phyloP scores from a whole-genome alignment of 2,113 vertebrate genomes.

The Hemiscyllium ocellatum region DNA sequence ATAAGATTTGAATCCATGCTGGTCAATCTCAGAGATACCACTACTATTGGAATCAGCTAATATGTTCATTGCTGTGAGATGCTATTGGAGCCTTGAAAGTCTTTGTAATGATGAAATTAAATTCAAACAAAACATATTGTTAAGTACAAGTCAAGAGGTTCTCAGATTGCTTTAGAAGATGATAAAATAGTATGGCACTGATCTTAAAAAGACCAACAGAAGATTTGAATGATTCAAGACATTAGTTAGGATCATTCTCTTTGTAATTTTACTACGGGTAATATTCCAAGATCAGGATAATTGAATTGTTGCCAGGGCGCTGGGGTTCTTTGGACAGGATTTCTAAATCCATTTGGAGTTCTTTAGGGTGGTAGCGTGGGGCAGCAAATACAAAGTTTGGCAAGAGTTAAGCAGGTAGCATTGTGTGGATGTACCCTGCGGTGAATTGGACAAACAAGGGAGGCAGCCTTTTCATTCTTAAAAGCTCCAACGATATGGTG shows the following conservation, averaged over 20 bases:
- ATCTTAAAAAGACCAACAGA: background rate
- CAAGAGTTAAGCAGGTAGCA: background rate
- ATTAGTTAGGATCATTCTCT: background rate
- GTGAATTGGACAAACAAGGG: background rate
- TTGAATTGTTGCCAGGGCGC: background rate
- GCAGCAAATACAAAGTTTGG: no score
- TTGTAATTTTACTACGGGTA: background rate
- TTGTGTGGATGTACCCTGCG: background rate
- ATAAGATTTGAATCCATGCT: background rate
- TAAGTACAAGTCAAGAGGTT: background rate
- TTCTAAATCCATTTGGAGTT: background rate
- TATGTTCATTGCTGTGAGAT: background rate
- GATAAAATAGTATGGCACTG: background rate
- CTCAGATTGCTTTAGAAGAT: background rate
- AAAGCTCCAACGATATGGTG: background rate
- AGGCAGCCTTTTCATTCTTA: background rate
- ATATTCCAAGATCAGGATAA: background rate
- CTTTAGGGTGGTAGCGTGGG: no score
- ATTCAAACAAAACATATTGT: background rate
- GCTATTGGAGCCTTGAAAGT: background rate
- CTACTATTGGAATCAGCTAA: background rate
- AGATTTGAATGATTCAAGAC: background rate
- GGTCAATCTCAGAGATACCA: background rate
- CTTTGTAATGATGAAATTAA: background rate
- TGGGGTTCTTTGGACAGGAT: background rate